Percentiles rank a stretch among this genome's conserved stretches.
Evolutionary conservation across 2,113 vertebrate species (phyloP).

Genomic region (Equus przewalskii): DNA sequence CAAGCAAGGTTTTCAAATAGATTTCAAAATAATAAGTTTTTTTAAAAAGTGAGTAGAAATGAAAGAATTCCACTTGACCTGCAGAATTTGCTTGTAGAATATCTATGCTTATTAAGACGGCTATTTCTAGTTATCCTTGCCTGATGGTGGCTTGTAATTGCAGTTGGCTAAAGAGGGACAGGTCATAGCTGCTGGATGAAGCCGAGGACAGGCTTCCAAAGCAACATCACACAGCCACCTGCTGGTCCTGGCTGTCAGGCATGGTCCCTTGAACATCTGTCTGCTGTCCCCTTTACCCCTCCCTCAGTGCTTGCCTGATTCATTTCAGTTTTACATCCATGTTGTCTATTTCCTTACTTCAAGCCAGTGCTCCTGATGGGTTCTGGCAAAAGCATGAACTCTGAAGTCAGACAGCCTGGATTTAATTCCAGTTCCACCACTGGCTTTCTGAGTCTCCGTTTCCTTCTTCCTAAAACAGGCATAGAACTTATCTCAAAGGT

Average conservation of each 20-base stretch:
- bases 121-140: not conserved
- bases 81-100: slow-evolving; percentile 39
- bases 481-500: not conserved
- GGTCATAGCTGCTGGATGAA: too few species aligned
- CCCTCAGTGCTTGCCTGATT: not conserved
- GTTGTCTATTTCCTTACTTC: not conserved
- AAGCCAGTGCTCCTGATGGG: not conserved
- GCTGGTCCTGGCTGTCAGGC: too few species aligned
- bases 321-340: not conserved
- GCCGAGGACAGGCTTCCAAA: not conserved
- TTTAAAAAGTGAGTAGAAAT: not conserved
- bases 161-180: not conserved
- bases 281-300: not conserved
- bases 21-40: not conserved
- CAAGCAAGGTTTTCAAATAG: slow-evolving; percentile 41
- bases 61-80: not conserved
- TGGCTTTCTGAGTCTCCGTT: not conserved
- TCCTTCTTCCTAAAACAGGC: not conserved
- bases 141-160: not conserved
- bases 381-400: not conserved
- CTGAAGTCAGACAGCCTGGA: not conserved
- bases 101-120: not conserved
- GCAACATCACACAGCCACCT: not conserved
- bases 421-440: not conserved
- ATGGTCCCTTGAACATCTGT: not conserved